These are phyloP conservation scores for Furnarius figulus DNA, from an alignment of 2,113 vertebrate genomes.

Conservation along the genomic window DNA sequence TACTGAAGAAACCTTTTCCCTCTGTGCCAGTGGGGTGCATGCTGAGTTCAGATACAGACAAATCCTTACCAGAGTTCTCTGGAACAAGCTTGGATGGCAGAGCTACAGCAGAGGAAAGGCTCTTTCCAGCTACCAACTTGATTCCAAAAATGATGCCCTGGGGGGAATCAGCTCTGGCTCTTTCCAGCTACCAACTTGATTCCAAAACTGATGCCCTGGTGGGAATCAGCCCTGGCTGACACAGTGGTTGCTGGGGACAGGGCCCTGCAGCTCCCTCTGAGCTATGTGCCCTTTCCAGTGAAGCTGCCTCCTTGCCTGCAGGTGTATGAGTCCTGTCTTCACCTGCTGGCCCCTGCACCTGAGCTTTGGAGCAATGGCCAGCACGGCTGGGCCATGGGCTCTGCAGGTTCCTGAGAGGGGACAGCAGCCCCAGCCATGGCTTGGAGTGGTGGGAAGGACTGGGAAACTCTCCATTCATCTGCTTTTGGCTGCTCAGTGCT, in stretches of 20 bases:
- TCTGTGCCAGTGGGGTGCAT: background rate
- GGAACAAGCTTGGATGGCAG: background rate
- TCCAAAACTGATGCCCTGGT: background rate
- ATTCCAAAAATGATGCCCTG: background rate
- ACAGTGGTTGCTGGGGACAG: background rate
- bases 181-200: background rate
- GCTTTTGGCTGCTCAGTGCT: background rate
- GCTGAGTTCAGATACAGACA: background rate
- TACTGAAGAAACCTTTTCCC: background rate
- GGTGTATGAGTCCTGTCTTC: background rate
- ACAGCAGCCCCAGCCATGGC: background rate
- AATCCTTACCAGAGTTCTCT: background rate
- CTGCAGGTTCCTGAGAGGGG: background rate
- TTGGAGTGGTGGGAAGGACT: background rate
- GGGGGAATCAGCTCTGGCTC: background rate
- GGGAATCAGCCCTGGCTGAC: background rate
- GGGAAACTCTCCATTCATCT: background rate
- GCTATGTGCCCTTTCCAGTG: background rate
- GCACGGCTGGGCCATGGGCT: background rate
- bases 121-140: background rate
- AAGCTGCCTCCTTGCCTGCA: background rate
- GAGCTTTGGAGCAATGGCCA: background rate
- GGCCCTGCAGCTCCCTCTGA: rapidly evolving
- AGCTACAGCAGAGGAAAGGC: background rate
- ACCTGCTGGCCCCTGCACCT: background rate